Evolutionary conservation across 1,140 invertebrate genomes (phyloP), one percentile per base, ranked within the genome.

Genomic region (Cherax quadricarinatus): DNA sequence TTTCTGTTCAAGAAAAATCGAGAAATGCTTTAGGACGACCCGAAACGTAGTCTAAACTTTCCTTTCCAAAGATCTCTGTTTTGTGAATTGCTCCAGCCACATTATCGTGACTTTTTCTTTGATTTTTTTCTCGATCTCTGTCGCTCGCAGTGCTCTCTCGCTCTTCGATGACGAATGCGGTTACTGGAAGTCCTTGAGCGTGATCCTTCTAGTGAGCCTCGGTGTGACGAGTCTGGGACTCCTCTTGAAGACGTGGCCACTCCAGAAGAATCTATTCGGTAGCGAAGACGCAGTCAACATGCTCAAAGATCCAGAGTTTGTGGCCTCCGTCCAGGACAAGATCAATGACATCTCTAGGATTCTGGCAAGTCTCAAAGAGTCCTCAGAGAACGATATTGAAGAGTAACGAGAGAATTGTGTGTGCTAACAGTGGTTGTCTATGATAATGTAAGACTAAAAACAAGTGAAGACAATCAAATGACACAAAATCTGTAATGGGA

Each of bases 141-240:
- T 30, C 21, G 24, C 24, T 48, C 62, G 4, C 86, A 88, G 86
- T 24, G 51, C 86, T 51, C 57, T 80, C n/a, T 88, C 75, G 53
- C 75, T 88, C 16, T 88, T 88, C 49, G 75, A 88, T 16, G 86
- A 73, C 21, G 51, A 80, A 1, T 88, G 86, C 18, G 86, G 86
- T 9, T 60, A 60, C 51, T 88, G 86, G 86, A 88, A 88, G 73
- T 75, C 75, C 51, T 75, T 88, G 7, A 88, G 86, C 51, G 57
- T 53, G 3, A 24, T 88, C 75, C 75, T 88, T 75, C 16, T 88
- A 75, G 75, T 62, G 75, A n/a, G 75, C 21, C 41, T 78, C 12
- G 57, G 48, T 1, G n/a, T 79, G 51, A 80, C 75, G 24, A 75
- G 86, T 5, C 53, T 88, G 6, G 86, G 51, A 3, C 51, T 88